phyloP scores from a whole-genome alignment of 2,797 vertebrate genomes.

The Bradypus variegatus region DNA sequence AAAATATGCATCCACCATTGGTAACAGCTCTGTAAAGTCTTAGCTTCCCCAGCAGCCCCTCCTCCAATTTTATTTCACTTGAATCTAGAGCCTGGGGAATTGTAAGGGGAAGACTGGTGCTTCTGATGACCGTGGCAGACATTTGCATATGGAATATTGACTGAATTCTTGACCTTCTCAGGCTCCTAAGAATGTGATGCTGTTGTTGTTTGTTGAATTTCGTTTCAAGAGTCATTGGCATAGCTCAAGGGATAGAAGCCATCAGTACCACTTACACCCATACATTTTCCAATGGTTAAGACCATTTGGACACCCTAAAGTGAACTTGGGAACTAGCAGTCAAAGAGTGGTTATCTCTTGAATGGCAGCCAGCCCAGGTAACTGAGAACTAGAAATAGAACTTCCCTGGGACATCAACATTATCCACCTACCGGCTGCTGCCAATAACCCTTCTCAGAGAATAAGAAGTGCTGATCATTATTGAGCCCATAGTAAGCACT shows the following conservation, averaged over 20 bases:
- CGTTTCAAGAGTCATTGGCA: background rate
- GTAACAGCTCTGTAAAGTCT: background rate
- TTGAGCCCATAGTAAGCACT: no score
- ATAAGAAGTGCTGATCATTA: background rate
- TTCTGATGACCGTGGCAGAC: no score
- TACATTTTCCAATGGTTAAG: background rate
- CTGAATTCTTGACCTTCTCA: background rate
- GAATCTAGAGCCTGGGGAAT: background rate
- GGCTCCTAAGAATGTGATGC: background rate
- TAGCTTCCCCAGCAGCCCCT: no score
- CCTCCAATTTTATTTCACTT: background rate
- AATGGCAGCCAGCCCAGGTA: background rate
- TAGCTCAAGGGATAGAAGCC: background rate
- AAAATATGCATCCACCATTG: background rate
- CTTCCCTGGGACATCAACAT: no score
- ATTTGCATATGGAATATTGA: background rate
- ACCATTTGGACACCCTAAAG: background rate
- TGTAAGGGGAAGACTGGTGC: background rate
- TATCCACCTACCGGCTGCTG: no score
- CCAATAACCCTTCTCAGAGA: background rate
- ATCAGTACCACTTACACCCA: fast-evolving
- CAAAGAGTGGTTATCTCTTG: background rate
- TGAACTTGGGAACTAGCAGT: background rate
- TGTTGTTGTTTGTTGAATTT: background rate
- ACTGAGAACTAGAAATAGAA: background rate